Base-by-base conservation (phyloP, 1,140 invertebrate genomes). In the Scaptomyza pallida region DNA sequence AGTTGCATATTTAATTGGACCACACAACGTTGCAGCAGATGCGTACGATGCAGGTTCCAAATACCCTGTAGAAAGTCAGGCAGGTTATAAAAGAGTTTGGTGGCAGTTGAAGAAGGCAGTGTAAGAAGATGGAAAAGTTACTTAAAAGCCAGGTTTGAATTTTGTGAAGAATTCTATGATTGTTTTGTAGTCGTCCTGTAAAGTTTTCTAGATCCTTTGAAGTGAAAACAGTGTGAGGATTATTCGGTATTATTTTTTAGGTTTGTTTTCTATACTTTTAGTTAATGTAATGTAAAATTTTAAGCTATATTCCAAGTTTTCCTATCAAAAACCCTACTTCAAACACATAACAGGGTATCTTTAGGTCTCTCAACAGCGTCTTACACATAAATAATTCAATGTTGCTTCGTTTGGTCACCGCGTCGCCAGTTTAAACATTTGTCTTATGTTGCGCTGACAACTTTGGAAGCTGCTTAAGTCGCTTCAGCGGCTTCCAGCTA, bases 1-100 rank as follows among this genome's bases (percentile, higher is more conserved):
- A 57, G 72, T 73, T 71, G 70, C 70, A 52, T 88, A 72, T 90
- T 90, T 90, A 90, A 90, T 90, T 90, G 89, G 89, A 90, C 89
- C 89, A 90, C 89, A 90, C 89, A 86, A 56, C 72, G 75, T 45
- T 61, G 35, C 51, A 21, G 10, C 71, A 73, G 64, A 61, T 55
- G 56, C 64, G 55, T 13, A 41, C 59, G 48, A 9, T n/a, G 17
- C 5, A 37, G 26, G 26, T 4, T 37, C 33, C 12, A 37, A 3
- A 41, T 55, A 52, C 55, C 63, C 63, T 56, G 62, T 35, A 64
- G 10, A 23, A 12, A 0, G 5, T 26, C 6, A 26, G 5, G 6
- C 1, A 26, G 5, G 1, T 26, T 26, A 26, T 5, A 26, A 26
- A n/a, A n/a, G n/a, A n/a, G n/a, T n/a, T n/a, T n/a, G n/a, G n/a